These are phyloP conservation scores for Sarcoramphus papa DNA, from an alignment of 2,797 vertebrate species.

Conservation along the genomic window DNA sequence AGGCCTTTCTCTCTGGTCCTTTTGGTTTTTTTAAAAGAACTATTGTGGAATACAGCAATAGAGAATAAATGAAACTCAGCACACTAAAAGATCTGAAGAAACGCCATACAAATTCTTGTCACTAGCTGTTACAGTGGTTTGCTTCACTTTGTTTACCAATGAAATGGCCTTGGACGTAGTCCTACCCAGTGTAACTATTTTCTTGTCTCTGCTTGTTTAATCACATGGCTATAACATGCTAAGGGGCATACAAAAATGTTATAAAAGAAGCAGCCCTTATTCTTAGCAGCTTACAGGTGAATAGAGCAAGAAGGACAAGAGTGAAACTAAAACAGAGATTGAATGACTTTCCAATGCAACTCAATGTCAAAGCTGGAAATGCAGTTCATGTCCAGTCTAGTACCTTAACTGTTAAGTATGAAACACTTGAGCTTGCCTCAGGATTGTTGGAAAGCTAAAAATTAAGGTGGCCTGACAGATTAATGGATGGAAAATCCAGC, in stretches of 20 bases:
- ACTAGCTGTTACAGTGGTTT: neutral
- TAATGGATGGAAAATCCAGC: neutral
- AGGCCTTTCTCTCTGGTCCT: neutral
- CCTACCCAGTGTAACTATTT: neutral
- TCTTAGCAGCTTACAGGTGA: neutral
- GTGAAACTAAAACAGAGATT: neutral
- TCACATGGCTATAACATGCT: fast-evolving
- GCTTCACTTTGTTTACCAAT: neutral
- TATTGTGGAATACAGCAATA: neutral
- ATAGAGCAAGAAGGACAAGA: neutral
- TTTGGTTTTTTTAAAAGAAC: neutral
- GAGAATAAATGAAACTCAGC: neutral
- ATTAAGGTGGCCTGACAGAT: fast-evolving
- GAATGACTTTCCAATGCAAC: neutral
- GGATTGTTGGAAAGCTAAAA: neutral
- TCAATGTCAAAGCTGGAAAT: neutral
- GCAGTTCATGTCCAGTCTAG: neutral
- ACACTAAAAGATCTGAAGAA: neutral
- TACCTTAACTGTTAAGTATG: neutral
- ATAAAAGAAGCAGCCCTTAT: neutral
- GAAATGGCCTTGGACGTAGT: neutral
- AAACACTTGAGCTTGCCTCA: neutral
- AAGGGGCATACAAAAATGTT: neutral
- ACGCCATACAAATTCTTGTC: fast-evolving
- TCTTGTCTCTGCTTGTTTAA: neutral